phyloP scores from a whole-genome alignment of 2,113 vertebrate species.

The Corythoichthys haematopterus region DNA sequence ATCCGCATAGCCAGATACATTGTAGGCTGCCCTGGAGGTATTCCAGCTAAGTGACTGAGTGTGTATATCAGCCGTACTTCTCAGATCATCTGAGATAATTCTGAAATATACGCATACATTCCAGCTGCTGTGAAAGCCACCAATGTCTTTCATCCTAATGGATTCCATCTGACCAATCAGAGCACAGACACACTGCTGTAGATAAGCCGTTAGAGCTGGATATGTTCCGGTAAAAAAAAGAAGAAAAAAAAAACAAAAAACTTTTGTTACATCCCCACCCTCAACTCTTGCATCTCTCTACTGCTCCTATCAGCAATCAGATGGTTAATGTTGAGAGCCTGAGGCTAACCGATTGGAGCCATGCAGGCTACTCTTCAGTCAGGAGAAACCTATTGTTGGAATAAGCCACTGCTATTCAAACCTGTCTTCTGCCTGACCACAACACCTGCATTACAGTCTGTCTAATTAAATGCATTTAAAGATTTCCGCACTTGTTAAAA shows the following conservation, averaged over 20 bases:
- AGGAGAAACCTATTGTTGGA: conserved; percentile 36
- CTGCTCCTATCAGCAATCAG: conserved; percentile 67
- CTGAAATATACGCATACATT: conserved; percentile 14
- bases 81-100: conserved; percentile 24
- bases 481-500: conserved; percentile 26
- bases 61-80: conserved; percentile 20
- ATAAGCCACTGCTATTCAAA: conserved; percentile 37
- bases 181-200: conserved; percentile 45
- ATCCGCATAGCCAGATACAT: background rate
- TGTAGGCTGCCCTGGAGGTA: background rate
- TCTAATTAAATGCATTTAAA: conserved; percentile 29
- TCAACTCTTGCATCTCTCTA: conserved; percentile 16
- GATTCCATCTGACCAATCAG: conserved; percentile 70
- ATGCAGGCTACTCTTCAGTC: conserved; percentile 62
- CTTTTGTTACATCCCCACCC: conserved; percentile 28
- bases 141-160: conserved; percentile 66
- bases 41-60: conserved; percentile 30
- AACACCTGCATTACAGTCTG: conserved; percentile 25
- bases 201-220: conserved; percentile 56
- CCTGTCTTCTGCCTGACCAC: conserved; percentile 36
- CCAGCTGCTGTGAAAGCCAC: conserved; percentile 52
- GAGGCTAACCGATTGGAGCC: conserved; percentile 61
- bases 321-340: conserved; percentile 57
- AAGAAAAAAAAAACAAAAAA: background rate
- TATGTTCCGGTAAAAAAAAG: conserved; percentile 54